These are phyloP conservation scores for Drosophila paulistorum DNA, from an alignment of 1,140 invertebrate species.

Conservation along the genomic window DNA sequence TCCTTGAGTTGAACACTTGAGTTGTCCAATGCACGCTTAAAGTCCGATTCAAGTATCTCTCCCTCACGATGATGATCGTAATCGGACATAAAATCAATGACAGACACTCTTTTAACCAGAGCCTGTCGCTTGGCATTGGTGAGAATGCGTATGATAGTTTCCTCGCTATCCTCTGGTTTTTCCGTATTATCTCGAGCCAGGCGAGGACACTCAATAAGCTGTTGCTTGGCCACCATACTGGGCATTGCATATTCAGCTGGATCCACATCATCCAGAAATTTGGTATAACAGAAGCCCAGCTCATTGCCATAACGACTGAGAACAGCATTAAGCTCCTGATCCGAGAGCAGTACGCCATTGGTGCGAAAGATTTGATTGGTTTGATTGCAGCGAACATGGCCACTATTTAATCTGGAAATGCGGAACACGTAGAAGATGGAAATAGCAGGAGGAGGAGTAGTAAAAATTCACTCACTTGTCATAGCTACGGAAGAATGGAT, in stretches of 20 bases:
- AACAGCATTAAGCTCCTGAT: slow-evolving; percentile 87
- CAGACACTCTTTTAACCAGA: slow-evolving; percentile 86
- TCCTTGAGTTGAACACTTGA: slow-evolving; percentile 85
- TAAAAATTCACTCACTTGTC: slow-evolving; percentile 85
- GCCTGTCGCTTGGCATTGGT: slow-evolving; percentile 89
- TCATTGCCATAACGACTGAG: slow-evolving; percentile 87
- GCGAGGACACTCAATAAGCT: slow-evolving; percentile 59
- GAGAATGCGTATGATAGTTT: slow-evolving; percentile 87
- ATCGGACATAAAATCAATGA: slow-evolving; percentile 86
- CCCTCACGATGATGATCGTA: slow-evolving; percentile 86
- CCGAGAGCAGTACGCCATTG: slow-evolving; percentile 86
- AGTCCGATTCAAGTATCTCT: slow-evolving; percentile 86
- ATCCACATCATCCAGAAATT: slow-evolving; percentile 86
- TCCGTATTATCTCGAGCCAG: slow-evolving; percentile 37
- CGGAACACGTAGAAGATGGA: not conserved
- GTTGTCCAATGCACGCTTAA: slow-evolving; percentile 86
- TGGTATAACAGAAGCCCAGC: slow-evolving; percentile 88
- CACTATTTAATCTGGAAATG: slow-evolving; percentile 85
- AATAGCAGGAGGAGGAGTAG: not conserved
- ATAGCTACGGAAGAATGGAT: slow-evolving; percentile 87
- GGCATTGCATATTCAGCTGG: slow-evolving; percentile 78
- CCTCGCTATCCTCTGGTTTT: slow-evolving; percentile 76
- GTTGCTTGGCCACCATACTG: slow-evolving; percentile 51
- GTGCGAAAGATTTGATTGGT: slow-evolving; percentile 87
- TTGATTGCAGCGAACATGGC: slow-evolving; percentile 87